Evolutionary conservation across 2,888 invertebrate genomes (phyloP).

Genomic region (Athetis lepigone): DNA sequence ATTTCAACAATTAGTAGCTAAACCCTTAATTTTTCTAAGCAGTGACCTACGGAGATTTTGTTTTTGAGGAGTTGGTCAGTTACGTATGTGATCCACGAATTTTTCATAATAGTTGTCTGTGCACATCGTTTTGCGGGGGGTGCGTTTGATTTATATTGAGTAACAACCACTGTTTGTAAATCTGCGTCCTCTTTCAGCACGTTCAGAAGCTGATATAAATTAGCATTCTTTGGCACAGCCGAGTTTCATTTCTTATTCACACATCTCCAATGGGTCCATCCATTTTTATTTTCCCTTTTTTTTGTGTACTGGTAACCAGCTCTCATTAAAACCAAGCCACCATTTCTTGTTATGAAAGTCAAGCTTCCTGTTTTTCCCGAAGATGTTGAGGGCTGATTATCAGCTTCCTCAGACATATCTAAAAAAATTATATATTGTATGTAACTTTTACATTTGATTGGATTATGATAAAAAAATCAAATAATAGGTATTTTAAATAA

Average conservation of each 20-base stretch:
- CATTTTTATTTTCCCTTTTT: conserved; percentile 38
- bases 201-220: conserved; percentile 69
- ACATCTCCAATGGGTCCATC: conserved; percentile 45
- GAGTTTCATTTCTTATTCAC: conserved; percentile 32
- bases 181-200: conserved; percentile 36
- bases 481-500: too few species aligned
- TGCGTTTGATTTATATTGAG: conserved; percentile 23
- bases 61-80: conserved; percentile 22
- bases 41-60: conserved; percentile 22
- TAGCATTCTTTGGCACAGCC: conserved; percentile 63
- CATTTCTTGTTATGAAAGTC: too few species aligned
- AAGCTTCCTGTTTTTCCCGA: too few species aligned
- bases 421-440: too few species aligned
- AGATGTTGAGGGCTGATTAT: conserved; percentile 29
- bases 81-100: conserved; percentile 23
- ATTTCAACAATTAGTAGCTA: conserved; percentile 35
- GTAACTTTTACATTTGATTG: conserved; percentile 31
- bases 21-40: conserved; percentile 21
- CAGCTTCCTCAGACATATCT: conserved; percentile 23
- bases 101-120: conserved; percentile 10
- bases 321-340: too few species aligned
- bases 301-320: conserved; percentile 46
- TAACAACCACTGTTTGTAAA: conserved; percentile 32
- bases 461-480: conserved; percentile 31
- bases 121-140: conserved; percentile 24